Conservation (phyloP, 2,888 invertebrate genomes). For the Geotrupes spiniger region DNA sequence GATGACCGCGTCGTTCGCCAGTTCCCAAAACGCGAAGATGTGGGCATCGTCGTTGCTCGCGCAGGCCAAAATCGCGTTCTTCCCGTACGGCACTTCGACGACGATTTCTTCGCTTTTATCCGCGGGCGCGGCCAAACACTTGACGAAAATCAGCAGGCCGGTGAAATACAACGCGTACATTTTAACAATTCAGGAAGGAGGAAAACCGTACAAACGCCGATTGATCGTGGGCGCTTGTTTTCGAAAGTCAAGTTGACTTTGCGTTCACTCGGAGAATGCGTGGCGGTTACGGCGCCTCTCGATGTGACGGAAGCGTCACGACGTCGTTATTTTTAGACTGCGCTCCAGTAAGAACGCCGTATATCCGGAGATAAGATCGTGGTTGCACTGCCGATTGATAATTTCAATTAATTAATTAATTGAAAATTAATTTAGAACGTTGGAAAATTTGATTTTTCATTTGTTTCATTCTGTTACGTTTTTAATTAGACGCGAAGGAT, state of each 20-base stretch:
- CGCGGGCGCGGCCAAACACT: neutral
- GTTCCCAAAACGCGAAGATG: slow-evolving; percentile 67
- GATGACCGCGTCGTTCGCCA: slow-evolving; percentile 54
- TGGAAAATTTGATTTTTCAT: too few relatives aligned
- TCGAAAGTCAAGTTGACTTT: neutral
- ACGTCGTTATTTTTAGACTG: neutral
- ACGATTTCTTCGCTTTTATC: slow-evolving; percentile 2
- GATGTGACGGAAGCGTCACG: slow-evolving; percentile 1
- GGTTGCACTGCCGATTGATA: too few relatives aligned
- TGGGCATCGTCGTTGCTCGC: slow-evolving; percentile 63
- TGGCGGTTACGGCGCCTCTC: neutral
- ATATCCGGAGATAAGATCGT: too few relatives aligned
- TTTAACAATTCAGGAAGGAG: neutral
- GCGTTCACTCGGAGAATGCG: neutral
- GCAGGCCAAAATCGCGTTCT: slow-evolving; percentile 59
- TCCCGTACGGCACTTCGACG: slow-evolving; percentile 57
- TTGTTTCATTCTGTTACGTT: too few relatives aligned
- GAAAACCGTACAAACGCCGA: neutral
- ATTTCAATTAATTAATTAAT: too few relatives aligned
- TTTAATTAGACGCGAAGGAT: too few relatives aligned
- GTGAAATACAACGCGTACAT: slow-evolving; percentile 1
- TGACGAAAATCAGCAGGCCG: neutral
- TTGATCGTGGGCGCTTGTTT: too few relatives aligned
- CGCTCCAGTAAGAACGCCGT: neutral
- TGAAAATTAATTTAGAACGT: too few relatives aligned